Base-by-base conservation (phyloP, 2,888 invertebrate genomes). In the Cecidostiba fungosa region DNA sequence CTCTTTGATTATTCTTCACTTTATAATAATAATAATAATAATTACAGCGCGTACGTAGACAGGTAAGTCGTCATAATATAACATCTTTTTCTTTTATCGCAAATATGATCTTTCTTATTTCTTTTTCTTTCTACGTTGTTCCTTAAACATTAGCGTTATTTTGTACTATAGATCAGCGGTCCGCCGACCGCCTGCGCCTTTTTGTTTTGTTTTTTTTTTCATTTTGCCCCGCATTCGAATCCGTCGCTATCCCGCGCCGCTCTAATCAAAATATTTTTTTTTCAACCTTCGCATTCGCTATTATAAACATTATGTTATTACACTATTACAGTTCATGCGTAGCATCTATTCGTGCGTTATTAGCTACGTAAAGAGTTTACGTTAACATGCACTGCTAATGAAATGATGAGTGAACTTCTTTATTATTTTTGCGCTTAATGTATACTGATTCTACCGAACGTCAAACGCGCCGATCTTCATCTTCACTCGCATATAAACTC, bases 81-180 rank as follows among this genome's bases (percentile, higher is more conserved):
- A 90, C 89, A 91, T 89, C 87, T 87, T 84, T 86, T 87, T 59
- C 50, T 72, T 87, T 87, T 87, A 50, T 87, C 84, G 85, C 78
- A 85, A 85, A 85, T 81, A 86, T 85, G 80, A 82, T 78, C 76
- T 86, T 81, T 82, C 82, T 88, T 74, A 66, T 83, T 81, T 87
- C 86, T 87, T 87, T 87, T 81, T 85, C 84, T 84, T 43, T 62
- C 74, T 76, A 84, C 78, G 78, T 88, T 87, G 85, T 85, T 87
- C 86, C 91, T 93, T 92, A 86, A 92, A 90, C 86, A 90, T 91
- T 91, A 92, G 85, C 89, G 87, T 92, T 91, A 91, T 88, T 93
- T 93, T 93, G 93, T 93, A 93, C 93, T 93, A 93, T 93, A 89
- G 91, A 89, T 90, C 91, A 89, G 91, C 91, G 91, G 88, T 79